Evolutionary conservation across 2,113 vertebrate genomes (phyloP).

Genomic region (Martes martes): DNA sequence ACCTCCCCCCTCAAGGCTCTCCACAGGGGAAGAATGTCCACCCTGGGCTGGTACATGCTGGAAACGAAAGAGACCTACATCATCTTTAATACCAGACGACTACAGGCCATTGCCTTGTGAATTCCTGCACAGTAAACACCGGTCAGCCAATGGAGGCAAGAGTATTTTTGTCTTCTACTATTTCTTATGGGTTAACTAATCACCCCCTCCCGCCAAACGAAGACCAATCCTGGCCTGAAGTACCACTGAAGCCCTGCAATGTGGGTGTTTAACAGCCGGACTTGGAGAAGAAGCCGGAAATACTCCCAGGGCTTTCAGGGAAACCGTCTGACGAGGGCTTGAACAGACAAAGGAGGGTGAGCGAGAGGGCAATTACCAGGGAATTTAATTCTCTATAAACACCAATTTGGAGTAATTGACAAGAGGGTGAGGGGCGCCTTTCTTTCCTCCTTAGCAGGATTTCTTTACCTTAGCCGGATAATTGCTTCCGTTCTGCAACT

Average conservation of each 20-base stretch:
- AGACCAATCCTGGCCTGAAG: background rate
- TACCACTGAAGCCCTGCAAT: background rate
- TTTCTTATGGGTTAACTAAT: background rate
- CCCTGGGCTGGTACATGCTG: background rate
- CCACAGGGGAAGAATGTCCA: background rate
- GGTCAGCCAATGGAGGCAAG: background rate
- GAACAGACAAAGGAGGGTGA: background rate
- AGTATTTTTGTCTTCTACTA: background rate
- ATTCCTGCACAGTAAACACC: background rate
- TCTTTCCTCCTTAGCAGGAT: constrained; percentile 10
- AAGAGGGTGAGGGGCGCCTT: background rate
- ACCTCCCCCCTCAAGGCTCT: background rate
- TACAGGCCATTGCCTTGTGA: background rate
- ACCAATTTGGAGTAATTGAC: constrained; percentile 34
- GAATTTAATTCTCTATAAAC: constrained; percentile 54
- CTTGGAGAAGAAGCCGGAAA: background rate
- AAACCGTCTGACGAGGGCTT: background rate
- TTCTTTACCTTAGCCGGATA: constrained; percentile 41
- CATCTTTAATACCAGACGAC: background rate
- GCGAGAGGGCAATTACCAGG: background rate
- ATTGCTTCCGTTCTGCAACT: constrained; percentile 9
- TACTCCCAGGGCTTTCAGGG: background rate
- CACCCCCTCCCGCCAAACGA: background rate
- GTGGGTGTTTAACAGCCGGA: background rate
- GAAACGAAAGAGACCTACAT: background rate